Percentiles rank a stretch among this genome's conserved stretches.
Evolutionary conservation across 2,888 invertebrate species (phyloP).

Genomic region (Xanthostigma xanthostigma): DNA sequence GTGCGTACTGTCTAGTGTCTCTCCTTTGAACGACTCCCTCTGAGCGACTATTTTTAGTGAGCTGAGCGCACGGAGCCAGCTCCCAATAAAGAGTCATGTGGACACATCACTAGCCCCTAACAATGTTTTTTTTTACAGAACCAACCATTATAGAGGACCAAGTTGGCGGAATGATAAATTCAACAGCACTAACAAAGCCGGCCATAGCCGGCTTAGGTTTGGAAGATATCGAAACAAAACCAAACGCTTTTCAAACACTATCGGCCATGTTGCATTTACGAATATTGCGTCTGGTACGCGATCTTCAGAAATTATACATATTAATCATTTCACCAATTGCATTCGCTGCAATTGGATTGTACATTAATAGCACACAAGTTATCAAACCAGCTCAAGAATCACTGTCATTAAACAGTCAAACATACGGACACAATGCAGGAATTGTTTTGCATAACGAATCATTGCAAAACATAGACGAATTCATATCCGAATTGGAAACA

Average conservation of each 20-base stretch:
- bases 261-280: conserved; percentile 52
- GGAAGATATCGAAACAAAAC: conserved; percentile 47
- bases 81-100: no score
- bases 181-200: conserved; percentile 28
- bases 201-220: conserved; percentile 40
- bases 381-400: conserved; percentile 47
- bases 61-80: no score
- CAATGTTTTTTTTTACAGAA: conserved; percentile 6
- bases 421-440: conserved; percentile 41
- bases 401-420: conserved; percentile 42
- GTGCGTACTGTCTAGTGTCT: no score
- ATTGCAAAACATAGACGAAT: conserved; percentile 22
- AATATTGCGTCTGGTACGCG: conserved; percentile 47
- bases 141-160: conserved; percentile 4
- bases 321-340: conserved; percentile 56
- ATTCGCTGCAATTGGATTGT: conserved; percentile 52
- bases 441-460: conserved; percentile 47
- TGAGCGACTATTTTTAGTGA: no score
- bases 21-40: no score
- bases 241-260: conserved; percentile 45
- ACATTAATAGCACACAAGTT: conserved; percentile 42
- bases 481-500: conserved; percentile 21
- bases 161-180: conserved; percentile 1
- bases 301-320: conserved; percentile 56
- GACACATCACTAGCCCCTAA: no score